Evolutionary conservation across 2,888 invertebrate genomes (phyloP), one percentile per base, ranked within the genome.

Genomic region (Tribolium freemani): DNA sequence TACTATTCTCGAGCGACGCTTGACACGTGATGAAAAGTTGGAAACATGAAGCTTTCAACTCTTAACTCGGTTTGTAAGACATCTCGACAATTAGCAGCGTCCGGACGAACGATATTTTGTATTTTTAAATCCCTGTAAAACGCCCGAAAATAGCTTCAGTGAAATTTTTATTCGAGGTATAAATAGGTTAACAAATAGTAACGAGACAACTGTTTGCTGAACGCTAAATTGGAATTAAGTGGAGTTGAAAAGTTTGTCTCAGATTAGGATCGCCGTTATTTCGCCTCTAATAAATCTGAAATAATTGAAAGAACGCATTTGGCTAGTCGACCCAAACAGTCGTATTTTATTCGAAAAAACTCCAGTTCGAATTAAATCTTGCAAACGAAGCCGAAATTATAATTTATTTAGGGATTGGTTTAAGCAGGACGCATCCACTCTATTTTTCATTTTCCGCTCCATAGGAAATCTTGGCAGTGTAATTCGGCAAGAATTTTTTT

Each of bases 261-360:
- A 44, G 66, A 66, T 66, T 54, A 54, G 13, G 46, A 66, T 66
- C 64, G 20, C 53, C 45, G 46, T 54, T 63, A 63, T 63, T 63
- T 63, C 50, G 8, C 11, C 48, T 30, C 26, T 13, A 46, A 66
- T 66, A 66, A 66, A 66, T 66, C 21, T 26, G 13, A 53, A 21
- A 66, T 66, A 66, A 66, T 66, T 54, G 54, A 46, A 61, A 1
- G 16, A 13, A 51, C 30, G 30, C 31, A 11, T 63, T 63, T 63
- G 63, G 63, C 63, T 51, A 50, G 50, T 63, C 63, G 31, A 63
- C 30, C 21, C 10, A 26, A 53, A 26, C 26, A 13, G 11, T 50
- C 50, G 13, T 56, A 31, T 56, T 58, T 50, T 51, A 5, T 11
- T 30, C 11, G 26, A 9, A 54, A 21, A 26, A 54, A 54, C 21